phyloP scores from a whole-genome alignment of 2,888 invertebrate genomes.

The Athripsodes cinereus region DNA sequence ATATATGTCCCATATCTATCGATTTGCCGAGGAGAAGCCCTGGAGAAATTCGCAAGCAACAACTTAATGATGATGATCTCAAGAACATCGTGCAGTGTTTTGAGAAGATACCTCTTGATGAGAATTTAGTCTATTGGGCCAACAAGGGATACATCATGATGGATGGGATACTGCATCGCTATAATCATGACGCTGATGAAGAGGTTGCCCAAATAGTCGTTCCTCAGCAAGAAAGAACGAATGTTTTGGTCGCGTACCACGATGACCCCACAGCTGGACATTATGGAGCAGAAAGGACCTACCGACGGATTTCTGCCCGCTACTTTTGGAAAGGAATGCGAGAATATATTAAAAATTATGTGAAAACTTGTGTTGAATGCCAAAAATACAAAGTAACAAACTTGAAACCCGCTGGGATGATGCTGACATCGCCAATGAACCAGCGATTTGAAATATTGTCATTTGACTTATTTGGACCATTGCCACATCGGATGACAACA shows the following conservation, averaged over 20 bases:
- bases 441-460: conserved; percentile 31
- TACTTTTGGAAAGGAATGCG: conserved; percentile 32
- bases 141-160: conserved; percentile 13
- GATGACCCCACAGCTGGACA: conserved; percentile 29
- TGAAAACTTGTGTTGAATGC: conserved; percentile 30
- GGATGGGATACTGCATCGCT: conserved; percentile 22
- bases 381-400: conserved; percentile 32
- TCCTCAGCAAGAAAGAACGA: conserved; percentile 23
- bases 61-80: not conserved
- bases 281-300: conserved; percentile 28
- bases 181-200: conserved; percentile 11
- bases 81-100: not conserved
- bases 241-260: conserved; percentile 27
- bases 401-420: conserved; percentile 31
- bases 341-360: conserved; percentile 27
- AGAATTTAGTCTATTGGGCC: conserved; percentile 5
- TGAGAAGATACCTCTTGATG: not conserved
- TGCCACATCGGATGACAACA: conserved; percentile 24
- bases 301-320: conserved; percentile 21
- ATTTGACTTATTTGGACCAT: conserved; percentile 31
- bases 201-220: conserved; percentile 26
- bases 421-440: conserved; percentile 29
- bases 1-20: not conserved
- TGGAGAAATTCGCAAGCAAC: not conserved
- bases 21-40: not conserved